These are phyloP conservation scores for Halcyon malimbica DNA, from an alignment of 2,113 vertebrate genomes.

Conservation along the genomic window DNA sequence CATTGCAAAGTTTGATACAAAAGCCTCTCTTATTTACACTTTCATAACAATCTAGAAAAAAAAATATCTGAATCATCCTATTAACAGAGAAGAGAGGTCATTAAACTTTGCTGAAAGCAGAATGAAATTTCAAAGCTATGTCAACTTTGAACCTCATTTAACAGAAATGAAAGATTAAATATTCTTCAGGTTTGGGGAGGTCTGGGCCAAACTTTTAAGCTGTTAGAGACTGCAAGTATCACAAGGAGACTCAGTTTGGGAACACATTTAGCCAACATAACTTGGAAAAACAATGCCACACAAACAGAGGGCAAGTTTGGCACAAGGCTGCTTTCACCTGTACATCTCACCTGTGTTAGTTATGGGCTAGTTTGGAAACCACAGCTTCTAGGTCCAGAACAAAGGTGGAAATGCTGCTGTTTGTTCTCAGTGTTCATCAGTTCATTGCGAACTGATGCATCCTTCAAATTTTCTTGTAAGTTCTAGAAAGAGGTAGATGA, in stretches of 20 bases:
- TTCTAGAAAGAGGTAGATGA: neutral
- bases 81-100: neutral
- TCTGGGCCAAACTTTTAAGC: neutral
- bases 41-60: neutral
- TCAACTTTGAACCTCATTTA: neutral
- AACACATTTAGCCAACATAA: neutral
- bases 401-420: neutral
- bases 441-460: neutral
- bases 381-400: neutral
- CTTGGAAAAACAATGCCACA: neutral
- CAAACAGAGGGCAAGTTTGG: accelerated
- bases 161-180: neutral
- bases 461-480: neutral
- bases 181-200: neutral
- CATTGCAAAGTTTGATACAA: neutral
- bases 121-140: neutral
- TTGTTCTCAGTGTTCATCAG: neutral
- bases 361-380: neutral
- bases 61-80: neutral
- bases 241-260: neutral
- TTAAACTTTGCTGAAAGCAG: neutral
- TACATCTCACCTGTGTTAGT: neutral
- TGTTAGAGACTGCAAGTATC: neutral
- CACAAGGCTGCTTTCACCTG: neutral
- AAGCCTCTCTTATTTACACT: neutral